Evolutionary conservation across 2,113 vertebrate genomes (phyloP).

Genomic region (Aptenodytes forsteri): DNA sequence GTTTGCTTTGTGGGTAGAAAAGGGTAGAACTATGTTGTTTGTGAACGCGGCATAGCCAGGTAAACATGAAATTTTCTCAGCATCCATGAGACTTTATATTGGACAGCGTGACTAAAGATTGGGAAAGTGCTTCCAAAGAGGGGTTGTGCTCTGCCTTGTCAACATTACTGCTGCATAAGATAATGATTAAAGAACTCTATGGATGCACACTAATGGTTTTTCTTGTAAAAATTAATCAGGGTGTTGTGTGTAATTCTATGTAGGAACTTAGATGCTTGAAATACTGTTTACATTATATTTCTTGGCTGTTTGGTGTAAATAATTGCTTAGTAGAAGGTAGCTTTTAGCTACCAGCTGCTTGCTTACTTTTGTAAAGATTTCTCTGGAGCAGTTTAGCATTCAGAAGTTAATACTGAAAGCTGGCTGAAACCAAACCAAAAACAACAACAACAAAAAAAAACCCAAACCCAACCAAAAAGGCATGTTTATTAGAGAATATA

Average conservation of each 20-base stretch:
- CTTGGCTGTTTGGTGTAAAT: conserved; percentile 42
- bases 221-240: not conserved
- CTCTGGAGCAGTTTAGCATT: conserved; percentile 23
- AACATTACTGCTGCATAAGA: not conserved
- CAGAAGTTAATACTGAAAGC: conserved; percentile 22
- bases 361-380: conserved; percentile 49
- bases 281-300: conserved; percentile 22
- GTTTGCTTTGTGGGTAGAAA: not conserved
- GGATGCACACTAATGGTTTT: not conserved
- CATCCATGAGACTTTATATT: not conserved
- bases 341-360: conserved; percentile 32
- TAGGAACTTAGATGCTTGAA: not conserved
- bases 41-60: not conserved
- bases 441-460: not conserved
- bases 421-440: not conserved
- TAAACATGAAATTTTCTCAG: not conserved
- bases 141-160: not conserved
- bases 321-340: conserved; percentile 22
- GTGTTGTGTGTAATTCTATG: not conserved
- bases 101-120: not conserved
- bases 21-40: not conserved
- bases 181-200: not conserved
- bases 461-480: not conserved
- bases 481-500: not conserved
- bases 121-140: not conserved